Percentiles rank a stretch among this genome's conserved stretches.
Conservation (phyloP, 2,113 vertebrate species). For the Alethe diademata region DNA sequence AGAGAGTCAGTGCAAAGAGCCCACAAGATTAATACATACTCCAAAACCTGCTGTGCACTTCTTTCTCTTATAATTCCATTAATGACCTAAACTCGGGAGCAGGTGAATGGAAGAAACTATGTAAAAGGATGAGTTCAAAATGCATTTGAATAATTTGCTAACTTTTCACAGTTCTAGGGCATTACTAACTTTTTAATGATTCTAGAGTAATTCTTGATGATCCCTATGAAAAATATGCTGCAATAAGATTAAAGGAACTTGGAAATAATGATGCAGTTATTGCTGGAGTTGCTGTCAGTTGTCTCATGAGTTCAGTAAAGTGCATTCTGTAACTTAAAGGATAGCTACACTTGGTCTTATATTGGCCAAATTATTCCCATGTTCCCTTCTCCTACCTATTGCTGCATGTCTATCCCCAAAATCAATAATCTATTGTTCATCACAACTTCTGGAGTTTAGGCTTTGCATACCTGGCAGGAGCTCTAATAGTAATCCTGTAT, state of each 20-base stretch:
- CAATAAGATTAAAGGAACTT: not conserved
- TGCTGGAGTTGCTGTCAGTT: not conserved
- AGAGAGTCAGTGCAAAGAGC: not conserved
- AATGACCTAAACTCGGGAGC: not conserved
- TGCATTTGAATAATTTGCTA: not conserved
- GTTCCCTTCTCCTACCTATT: not conserved
- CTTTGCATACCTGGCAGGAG: not conserved
- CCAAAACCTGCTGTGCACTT: not conserved
- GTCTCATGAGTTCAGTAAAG: not conserved
- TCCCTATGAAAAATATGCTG: not conserved
- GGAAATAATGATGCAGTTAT: not conserved
- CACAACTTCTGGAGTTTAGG: fast-evolving
- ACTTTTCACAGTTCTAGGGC: not conserved
- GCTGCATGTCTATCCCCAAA: not conserved
- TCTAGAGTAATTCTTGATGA: not conserved
- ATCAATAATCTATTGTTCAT: not conserved
- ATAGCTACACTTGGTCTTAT: not conserved
- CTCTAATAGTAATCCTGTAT: not conserved
- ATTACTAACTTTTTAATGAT: not conserved
- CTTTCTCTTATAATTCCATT: not conserved
- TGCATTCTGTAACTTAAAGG: not conserved
- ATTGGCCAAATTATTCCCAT: not conserved
- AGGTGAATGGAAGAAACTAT: not conserved
- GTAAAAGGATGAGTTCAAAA: not conserved
- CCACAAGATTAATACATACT: not conserved